Evolutionary conservation across 2,797 vertebrate species (phyloP), one percentile per base, ranked within the genome.

Genomic region (Neosilurus hyrtlii): DNA sequence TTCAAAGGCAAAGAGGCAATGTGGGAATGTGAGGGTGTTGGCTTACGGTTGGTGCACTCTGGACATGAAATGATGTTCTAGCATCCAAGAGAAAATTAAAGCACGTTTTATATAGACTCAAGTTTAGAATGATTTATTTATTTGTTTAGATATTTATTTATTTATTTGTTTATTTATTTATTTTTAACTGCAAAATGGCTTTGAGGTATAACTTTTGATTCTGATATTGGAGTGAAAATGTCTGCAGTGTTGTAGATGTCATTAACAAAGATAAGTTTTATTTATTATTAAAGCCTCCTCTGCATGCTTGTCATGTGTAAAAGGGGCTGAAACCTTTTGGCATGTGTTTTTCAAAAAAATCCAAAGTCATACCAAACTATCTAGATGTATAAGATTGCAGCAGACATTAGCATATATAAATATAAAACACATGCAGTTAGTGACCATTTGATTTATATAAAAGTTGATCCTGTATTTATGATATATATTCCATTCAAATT

Each of bases 1-100:
- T 59, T 26, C 22, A 63, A 18, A 61, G 61, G 24, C 63, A 37
- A 26, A 1, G 6, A 61, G 52, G 24, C 63, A 37, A 37, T 3
- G 6, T 35, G 9, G 16, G 7, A 30, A 70, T 35, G 0, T 37
- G 30, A 43, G 9, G 6, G 2, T 54, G 51, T 26, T 49, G 14
- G 35, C 52, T 61, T 59, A 35, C 30, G 16, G 63, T 22, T 61
- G 54, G 20, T 65, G 81, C 26, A 37, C 14, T 65, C 68, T 74
- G 62, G 16, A 67, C 9, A 66, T 35, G n/a, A 52, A 80, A 72
- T 43, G 43, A 43, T n/a, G 11, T 73, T 73, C 71, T 73, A 11
- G 26, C 24, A 73, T 26, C 15, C 12, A 51, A 70, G n/a, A 73
- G 54, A 24, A 22, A 59, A 59, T 59, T 12, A 75, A 16, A 4